Base-by-base conservation (phyloP, 2,797 vertebrate species). In the Denticeps clupeoides region DNA sequence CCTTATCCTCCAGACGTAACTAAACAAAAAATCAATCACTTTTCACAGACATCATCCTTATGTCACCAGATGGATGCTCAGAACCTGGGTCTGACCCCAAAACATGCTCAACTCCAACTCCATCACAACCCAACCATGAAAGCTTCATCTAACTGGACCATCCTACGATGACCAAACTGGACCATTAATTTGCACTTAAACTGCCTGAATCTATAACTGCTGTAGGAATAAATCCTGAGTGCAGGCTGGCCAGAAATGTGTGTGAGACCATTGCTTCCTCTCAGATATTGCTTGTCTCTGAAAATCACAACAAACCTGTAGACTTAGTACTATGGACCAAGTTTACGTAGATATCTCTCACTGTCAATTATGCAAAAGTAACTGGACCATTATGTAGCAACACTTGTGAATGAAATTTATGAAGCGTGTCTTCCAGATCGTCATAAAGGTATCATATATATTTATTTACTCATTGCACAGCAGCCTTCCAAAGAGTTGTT, bases 321-420 rank as follows among this genome's bases (percentile, higher is more conserved):
- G 51, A 40, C 15, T 51, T 43, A 31, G 46, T 50, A 45, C 41
- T 28, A 45, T 54, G 52, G 52, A 45, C 54, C 42, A 63, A 47
- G 53, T 41, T 43, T 51, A 56, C 49, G 59, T 38, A 24, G 24
- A 45, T 49, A 24, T 55, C 19, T 51, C 31, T 51, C 22, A 18
- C 44, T 60, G 26, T 49, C 40, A n/a, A n/a, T 47, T 48, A 63
- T 56, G 53, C 61, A 59, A 48, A 24, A 21, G 35, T 40, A 12
- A 12, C 33, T 50, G 49, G 44, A 18, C 45, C 27, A 45, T 41
- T 25, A 56, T 46, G 47, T 50, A 50, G 54, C 35, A 37, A 45
- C 26, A 33, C 21, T 9, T 23, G 19, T 18, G 32, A 45, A 45
- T 38, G 19, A 33, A 19, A 31, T 26, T 37, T 18, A 32, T 56